Base-by-base conservation (phyloP, 2,113 vertebrate species). In the Neofelis nebulosa region DNA sequence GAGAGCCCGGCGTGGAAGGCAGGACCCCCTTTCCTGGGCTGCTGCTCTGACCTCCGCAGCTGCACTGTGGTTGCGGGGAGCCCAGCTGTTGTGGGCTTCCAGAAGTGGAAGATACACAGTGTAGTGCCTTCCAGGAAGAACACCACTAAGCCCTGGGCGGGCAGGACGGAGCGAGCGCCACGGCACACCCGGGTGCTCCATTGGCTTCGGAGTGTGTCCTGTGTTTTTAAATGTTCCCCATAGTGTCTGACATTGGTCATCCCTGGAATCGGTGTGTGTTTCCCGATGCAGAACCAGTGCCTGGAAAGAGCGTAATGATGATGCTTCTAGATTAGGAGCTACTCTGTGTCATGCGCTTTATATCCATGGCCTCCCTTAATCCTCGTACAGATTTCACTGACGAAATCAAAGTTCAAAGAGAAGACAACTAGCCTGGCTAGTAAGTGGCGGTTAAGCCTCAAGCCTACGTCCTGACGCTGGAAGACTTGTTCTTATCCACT, bases 31-130 rank as follows among this genome's bases (percentile, higher is more conserved):
- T n/a, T 25, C 55, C 48, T 5, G n/a, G 78, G 76, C 65, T n/a
- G 80, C 68, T 48, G 36, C 9, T 13, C 7, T 19, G 57, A 0
- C 0, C 0, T 25, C 85, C 55, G 0, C 12, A 3, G 33, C 38
- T 63, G 16, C 65, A 4, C 16, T 25, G 48, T 16, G n/a, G 50
- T 2, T 29, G 1, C 14, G 10, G 50, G n/a, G 25, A 50, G 33
- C 27, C 52, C 63, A 2, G 33, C 38, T 19, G 2, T 41, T 21
- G 38, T 25, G 79, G 23, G 73, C 33, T 45, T 45, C 45, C 45
- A 45, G 45, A 45, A 36, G 86, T 36, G 29, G 18, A 15, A 76
- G 50, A 36, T 29, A 8, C 41, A 31, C 18, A 0, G 15, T n/a
- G 38, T 4, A 21, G 55, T 0, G 15, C 73, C 36, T 52, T 61